A percentile compares a stretch with the other conserved stretches of the same genome.
phyloP scores from a whole-genome alignment of 2,888 invertebrate species.

The Phyllotreta striolata region DNA sequence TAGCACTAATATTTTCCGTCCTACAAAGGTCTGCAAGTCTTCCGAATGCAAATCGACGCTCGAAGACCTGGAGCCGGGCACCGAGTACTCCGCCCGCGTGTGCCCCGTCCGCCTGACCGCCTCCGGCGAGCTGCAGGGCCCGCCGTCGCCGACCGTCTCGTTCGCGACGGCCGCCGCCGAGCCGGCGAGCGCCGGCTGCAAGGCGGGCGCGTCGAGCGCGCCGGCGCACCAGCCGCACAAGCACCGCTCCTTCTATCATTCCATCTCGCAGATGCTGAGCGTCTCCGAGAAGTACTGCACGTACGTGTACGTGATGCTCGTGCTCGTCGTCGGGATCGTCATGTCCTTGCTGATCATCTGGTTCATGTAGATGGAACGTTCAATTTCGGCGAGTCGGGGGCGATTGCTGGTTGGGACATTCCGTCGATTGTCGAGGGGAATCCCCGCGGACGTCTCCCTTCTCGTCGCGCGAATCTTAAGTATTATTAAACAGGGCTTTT shows the following conservation, averaged over 20 bases:
- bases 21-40: conserved; percentile 69
- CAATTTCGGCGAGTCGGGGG: not conserved
- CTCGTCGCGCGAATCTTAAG: conserved; percentile 48
- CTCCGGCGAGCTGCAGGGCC: conserved; percentile 71
- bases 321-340: conserved; percentile 53
- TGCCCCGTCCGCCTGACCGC: conserved; percentile 75
- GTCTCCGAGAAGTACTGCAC: conserved; percentile 69
- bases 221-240: conserved; percentile 42
- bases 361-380: conserved; percentile 47
- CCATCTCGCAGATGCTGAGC: conserved; percentile 48
- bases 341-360: conserved; percentile 51
- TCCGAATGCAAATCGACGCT: conserved; percentile 69
- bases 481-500: conserved; percentile 61
- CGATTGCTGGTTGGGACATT: too few species aligned
- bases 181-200: conserved; percentile 54
- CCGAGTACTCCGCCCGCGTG: conserved; percentile 80
- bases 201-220: conserved; percentile 49
- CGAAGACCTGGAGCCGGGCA: conserved; percentile 76
- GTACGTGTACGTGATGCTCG: conserved; percentile 59
- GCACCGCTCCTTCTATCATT: conserved; percentile 43
- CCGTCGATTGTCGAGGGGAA: too few species aligned
- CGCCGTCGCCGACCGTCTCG: conserved; percentile 73
- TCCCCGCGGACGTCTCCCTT: not conserved
- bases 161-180: conserved; percentile 64
- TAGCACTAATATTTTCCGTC: not conserved